Percentiles rank a stretch among this genome's conserved stretches.
These are phyloP conservation scores for Vanacampus margaritifer DNA, from an alignment of 2,113 vertebrate genomes.

Conservation along the genomic window DNA sequence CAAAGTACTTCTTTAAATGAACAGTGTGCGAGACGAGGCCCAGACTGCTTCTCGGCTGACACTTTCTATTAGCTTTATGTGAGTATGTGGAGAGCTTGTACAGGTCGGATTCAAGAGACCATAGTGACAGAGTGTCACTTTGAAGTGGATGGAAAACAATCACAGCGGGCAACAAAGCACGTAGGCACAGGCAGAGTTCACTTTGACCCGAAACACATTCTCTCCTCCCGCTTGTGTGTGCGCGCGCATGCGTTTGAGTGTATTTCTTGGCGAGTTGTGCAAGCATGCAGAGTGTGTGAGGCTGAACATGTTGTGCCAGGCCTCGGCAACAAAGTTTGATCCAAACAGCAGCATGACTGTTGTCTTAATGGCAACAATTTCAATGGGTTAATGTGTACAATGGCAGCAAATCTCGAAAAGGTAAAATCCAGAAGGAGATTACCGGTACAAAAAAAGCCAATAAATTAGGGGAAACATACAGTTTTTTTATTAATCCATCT, in stretches of 20 bases:
- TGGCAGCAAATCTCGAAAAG: neutral
- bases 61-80: neutral
- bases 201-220: constrained; percentile 65
- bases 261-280: constrained; percentile 37
- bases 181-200: constrained; percentile 43
- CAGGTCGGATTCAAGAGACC: neutral
- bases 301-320: constrained; percentile 52
- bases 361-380: too few species aligned
- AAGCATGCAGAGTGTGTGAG: constrained; percentile 45
- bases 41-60: neutral
- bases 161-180: constrained; percentile 36
- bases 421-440: too few species aligned
- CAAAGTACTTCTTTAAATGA: neutral
- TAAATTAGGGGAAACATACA: too few species aligned
- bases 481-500: too few species aligned
- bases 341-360: constrained; percentile 49
- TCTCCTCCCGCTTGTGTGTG: constrained; percentile 34
- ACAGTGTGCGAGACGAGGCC: neutral
- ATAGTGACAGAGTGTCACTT: neutral
- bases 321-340: constrained; percentile 46
- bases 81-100: neutral
- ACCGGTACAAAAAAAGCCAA: too few species aligned
- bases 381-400: too few species aligned
- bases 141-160: constrained; percentile 33
- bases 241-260: constrained; percentile 36